A percentile compares a stretch with the other conserved stretches of the same genome.
Evolutionary conservation across 2,888 invertebrate genomes (phyloP).

Genomic region (Watsonalla cultraria): DNA sequence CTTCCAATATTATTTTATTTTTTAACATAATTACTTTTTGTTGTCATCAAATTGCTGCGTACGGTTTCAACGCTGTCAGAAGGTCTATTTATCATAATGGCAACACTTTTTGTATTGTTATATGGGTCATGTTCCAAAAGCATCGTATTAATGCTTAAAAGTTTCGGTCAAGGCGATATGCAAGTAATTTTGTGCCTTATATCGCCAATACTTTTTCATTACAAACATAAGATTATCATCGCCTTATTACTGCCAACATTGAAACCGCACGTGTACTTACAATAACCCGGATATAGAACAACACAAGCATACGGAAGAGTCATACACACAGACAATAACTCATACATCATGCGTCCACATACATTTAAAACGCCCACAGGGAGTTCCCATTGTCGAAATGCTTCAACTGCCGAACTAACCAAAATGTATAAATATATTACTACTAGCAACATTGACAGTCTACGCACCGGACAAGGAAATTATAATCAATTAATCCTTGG

Average conservation of each 20-base stretch:
- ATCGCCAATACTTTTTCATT: too few relatives aligned
- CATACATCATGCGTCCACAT: slow-evolving; percentile 28
- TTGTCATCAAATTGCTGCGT: slow-evolving; percentile 31
- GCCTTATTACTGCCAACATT: slow-evolving; percentile 17
- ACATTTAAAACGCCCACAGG: slow-evolving; percentile 26
- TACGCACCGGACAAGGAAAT: slow-evolving; percentile 17
- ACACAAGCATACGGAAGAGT: slow-evolving; percentile 45
- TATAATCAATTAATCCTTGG: not conserved
- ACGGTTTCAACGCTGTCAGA: slow-evolving; percentile 16
- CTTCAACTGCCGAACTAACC: slow-evolving; percentile 28
- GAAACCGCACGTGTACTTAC: slow-evolving; percentile 33
- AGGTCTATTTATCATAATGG: slow-evolving; percentile 15
- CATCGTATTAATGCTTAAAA: not conserved
- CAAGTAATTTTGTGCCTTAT: too few relatives aligned
- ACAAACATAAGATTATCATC: too few relatives aligned
- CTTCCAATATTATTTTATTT: slow-evolving; percentile 32
- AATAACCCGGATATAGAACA: slow-evolving; percentile 43
- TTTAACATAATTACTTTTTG: slow-evolving; percentile 33
- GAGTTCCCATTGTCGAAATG: slow-evolving; percentile 29
- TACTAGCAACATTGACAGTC: slow-evolving; percentile 42
- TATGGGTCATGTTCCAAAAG: not conserved
- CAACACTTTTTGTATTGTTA: slow-evolving; percentile 8
- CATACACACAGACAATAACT: slow-evolving; percentile 26
- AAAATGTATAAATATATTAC: slow-evolving; percentile 26
- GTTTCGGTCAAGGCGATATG: too few relatives aligned